A percentile compares a stretch with the other conserved stretches of the same genome.
Conservation (phyloP, 1,140 invertebrate genomes). For the Drosophila kikkawai region DNA sequence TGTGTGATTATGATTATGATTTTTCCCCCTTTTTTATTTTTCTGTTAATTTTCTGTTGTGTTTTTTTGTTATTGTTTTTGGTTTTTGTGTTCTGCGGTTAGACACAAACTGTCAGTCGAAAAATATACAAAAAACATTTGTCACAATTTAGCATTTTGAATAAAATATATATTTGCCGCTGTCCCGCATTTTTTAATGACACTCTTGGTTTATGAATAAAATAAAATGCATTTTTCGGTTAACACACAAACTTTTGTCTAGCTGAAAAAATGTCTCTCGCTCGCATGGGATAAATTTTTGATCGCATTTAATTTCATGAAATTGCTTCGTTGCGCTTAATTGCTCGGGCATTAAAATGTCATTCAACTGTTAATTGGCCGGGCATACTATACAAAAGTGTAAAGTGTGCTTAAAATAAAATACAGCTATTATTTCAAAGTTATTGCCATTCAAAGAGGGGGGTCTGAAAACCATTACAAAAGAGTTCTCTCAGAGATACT, state of each 20-base stretch:
- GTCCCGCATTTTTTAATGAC: conserved; percentile 69
- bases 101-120: conserved; percentile 68
- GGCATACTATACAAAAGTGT: conserved; percentile 44
- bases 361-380: conserved; percentile 78
- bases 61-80: conserved; percentile 14
- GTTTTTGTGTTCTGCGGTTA: conserved; percentile 66
- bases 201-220: conserved; percentile 72
- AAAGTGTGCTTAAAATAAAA: conserved; percentile 73
- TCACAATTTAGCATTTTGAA: conserved; percentile 80
- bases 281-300: conserved; percentile 69
- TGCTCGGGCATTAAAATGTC: conserved; percentile 75
- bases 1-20: conserved; percentile 71
- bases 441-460: conserved; percentile 46
- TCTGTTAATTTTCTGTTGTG: conserved; percentile 11
- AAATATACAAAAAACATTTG: conserved; percentile 61
- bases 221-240: conserved; percentile 67
- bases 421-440: conserved; percentile 69
- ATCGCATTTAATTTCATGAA: conserved; percentile 22
- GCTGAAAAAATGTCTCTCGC: conserved; percentile 54
- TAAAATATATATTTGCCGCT: conserved; percentile 66
- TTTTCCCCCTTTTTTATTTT: conserved; percentile 30
- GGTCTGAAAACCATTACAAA: conserved; percentile 22
- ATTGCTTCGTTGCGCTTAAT: conserved; percentile 61
- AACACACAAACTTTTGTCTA: conserved; percentile 35
- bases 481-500: conserved; percentile 10